These are phyloP conservation scores for Rhinogobio ventralis DNA, from an alignment of 2,797 vertebrate species.

Conservation along the genomic window DNA sequence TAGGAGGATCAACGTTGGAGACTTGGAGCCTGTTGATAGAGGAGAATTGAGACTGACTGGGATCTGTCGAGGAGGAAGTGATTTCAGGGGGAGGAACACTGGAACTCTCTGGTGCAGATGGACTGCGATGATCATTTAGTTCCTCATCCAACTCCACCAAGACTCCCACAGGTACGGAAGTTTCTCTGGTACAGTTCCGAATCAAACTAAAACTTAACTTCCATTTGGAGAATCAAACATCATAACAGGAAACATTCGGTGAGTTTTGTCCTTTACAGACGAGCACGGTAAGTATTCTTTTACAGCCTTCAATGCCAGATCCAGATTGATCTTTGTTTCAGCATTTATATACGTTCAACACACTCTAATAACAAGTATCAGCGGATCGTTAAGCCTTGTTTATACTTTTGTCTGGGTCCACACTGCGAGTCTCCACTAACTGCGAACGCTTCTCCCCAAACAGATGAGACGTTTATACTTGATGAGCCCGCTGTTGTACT, in stretches of 20 bases:
- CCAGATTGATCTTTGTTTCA: too few relatives aligned
- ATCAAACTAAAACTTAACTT: not conserved
- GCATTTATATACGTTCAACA: too few relatives aligned
- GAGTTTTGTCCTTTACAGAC: not conserved
- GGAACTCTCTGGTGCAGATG: not conserved
- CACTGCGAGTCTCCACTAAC: too few relatives aligned
- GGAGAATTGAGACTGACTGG: not conserved
- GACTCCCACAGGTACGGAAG: not conserved
- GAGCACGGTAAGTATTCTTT: not conserved
- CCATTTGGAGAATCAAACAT: not conserved
- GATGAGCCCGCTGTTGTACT: too few relatives aligned
- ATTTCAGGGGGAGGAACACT: not conserved
- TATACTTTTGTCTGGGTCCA: too few relatives aligned
- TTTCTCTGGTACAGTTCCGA: not conserved
- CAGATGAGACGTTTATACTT: too few relatives aligned
- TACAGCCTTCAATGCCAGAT: too few relatives aligned
- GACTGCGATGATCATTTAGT: not conserved
- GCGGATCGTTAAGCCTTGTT: too few relatives aligned
- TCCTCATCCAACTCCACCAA: not conserved
- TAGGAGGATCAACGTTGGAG: not conserved
- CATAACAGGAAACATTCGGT: not conserved
- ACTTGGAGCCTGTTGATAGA: not conserved
- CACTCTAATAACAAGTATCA: too few relatives aligned
- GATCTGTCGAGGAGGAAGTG: not conserved
- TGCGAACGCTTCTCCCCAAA: too few relatives aligned